Evolutionary conservation across 2,113 vertebrate genomes (phyloP).

Genomic region (Pomatostomus ruficeps): DNA sequence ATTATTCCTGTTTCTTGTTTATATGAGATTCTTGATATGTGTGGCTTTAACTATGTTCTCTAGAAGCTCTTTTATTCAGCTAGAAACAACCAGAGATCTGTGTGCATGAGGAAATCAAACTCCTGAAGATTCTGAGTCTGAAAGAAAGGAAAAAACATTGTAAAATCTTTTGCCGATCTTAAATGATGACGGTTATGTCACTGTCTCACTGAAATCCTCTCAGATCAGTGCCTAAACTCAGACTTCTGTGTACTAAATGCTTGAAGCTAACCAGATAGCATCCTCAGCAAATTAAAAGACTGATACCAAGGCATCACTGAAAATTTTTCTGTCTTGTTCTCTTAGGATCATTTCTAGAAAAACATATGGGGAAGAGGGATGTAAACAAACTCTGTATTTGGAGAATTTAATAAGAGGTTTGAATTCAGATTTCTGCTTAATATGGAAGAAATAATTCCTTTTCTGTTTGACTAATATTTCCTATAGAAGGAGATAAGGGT

Average conservation of each 20-base stretch:
- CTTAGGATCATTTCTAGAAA: background rate
- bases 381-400: background rate
- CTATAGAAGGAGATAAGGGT: background rate
- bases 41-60: background rate
- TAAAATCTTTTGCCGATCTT: background rate
- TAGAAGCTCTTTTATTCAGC: background rate
- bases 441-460: background rate
- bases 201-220: background rate
- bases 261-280: background rate
- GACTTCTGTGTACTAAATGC: background rate
- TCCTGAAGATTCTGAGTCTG: background rate
- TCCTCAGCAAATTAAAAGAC: background rate
- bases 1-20: background rate
- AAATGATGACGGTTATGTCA: constrained; percentile 6
- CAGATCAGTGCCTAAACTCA: background rate
- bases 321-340: background rate
- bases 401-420: background rate
- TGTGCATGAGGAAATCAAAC: constrained; percentile 7
- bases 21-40: background rate
- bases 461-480: background rate
- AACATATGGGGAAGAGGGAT: rapidly evolving
- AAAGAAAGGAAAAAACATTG: background rate
- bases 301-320: background rate
- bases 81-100: background rate
- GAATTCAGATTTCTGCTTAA: background rate